Conservation (phyloP, 2,888 invertebrate genomes). For the Protonemura montana region DNA sequence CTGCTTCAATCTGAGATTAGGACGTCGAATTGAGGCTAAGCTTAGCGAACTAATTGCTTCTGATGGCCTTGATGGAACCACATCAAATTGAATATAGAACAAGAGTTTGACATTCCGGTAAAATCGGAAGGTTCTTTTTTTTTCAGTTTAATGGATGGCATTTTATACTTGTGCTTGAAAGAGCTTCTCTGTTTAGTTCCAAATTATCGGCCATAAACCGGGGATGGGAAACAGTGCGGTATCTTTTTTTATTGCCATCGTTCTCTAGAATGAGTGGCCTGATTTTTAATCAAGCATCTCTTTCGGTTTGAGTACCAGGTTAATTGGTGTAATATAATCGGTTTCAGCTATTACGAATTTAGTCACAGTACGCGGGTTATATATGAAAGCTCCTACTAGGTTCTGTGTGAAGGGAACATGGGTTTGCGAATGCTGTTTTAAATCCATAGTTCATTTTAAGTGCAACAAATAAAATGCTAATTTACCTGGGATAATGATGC, state of each 20-base stretch:
- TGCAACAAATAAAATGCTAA: too few species aligned
- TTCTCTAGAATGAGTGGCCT: neutral
- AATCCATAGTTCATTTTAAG: too few species aligned
- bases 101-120: neutral
- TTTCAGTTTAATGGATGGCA: neutral
- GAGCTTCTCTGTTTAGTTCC: neutral
- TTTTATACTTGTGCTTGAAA: neutral
- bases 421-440: too few species aligned
- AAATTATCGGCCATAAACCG: neutral
- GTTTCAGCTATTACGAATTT: too few species aligned
- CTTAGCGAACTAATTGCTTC: constrained; percentile 19
- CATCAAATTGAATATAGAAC: neutral
- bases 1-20: neutral
- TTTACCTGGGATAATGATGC: too few species aligned
- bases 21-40: neutral
- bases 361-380: too few species aligned
- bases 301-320: neutral
- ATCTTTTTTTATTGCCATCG: neutral
- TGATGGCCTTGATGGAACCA: constrained; percentile 17
- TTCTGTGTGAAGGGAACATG: too few species aligned
- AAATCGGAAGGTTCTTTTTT: neutral
- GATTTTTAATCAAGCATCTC: neutral
- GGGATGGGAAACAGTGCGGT: neutral
- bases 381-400: too few species aligned
- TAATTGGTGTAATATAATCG: neutral